Evolutionary conservation across 1,140 invertebrate species (phyloP).

Genomic region (Hormaphis cornu): DNA sequence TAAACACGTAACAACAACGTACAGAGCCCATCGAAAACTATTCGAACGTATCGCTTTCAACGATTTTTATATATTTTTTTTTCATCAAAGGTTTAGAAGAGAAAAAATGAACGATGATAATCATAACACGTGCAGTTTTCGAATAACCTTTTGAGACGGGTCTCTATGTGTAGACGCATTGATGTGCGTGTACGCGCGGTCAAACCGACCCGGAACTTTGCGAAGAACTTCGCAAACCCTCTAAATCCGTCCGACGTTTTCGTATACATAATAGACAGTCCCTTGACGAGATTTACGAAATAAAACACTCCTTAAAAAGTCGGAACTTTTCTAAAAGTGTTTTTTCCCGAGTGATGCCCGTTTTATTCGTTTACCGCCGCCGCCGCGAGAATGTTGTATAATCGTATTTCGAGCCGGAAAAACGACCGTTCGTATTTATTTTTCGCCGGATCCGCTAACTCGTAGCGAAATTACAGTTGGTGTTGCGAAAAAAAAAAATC

Average conservation of each 20-base stretch:
- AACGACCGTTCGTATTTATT: no score
- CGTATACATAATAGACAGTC: slow-evolving; percentile 10
- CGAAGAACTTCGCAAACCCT: neutral
- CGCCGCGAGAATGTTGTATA: no score
- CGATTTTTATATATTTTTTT: no score
- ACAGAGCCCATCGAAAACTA: no score
- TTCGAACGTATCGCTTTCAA: no score
- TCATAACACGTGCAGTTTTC: slow-evolving; percentile 3
- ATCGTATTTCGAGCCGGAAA: no score
- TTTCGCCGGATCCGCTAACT: no score
- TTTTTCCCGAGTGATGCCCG: neutral
- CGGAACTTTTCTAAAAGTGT: neutral
- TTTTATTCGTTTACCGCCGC: neutral
- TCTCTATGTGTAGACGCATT: neutral
- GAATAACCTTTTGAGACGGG: slow-evolving; percentile 1
- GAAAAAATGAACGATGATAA: neutral
- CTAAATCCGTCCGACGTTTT: neutral
- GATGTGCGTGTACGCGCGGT: no score
- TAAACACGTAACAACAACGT: no score
- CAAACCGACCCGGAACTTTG: slow-evolving; percentile 10
- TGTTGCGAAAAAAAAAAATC: no score
- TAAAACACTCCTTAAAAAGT: neutral
- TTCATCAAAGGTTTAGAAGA: no score
- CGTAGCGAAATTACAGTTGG: no score
- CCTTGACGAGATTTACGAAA: neutral